phyloP scores from a whole-genome alignment of 2,888 invertebrate genomes.

The Erpobdella octoculata region DNA sequence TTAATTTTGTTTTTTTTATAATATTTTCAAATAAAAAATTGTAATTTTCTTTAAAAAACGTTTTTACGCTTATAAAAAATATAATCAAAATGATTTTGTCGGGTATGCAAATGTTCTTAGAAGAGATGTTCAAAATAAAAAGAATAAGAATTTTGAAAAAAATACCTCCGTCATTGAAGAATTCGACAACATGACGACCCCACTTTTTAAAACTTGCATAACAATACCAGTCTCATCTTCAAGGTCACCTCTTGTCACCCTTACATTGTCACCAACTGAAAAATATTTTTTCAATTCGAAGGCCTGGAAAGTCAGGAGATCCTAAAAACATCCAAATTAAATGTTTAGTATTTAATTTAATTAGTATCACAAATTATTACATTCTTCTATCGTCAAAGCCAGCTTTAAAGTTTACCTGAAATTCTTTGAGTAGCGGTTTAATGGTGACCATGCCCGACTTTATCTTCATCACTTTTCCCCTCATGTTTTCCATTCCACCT shows the following conservation, averaged over 20 bases:
- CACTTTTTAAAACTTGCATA: conserved; percentile 54
- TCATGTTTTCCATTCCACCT: conserved; percentile 90
- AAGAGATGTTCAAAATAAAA: too few relatives aligned
- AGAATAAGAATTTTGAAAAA: too few relatives aligned
- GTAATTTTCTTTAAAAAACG: too few relatives aligned
- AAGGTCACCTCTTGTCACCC: conserved; percentile 77
- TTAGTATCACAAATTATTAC: too few relatives aligned
- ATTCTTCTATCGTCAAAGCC: too few relatives aligned
- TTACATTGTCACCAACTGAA: conserved; percentile 87
- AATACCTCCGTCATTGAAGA: not conserved
- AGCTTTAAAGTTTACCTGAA: too few relatives aligned
- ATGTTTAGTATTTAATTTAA: too few relatives aligned
- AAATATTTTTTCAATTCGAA: not conserved
- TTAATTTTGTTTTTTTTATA: not conserved
- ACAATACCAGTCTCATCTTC: conserved; percentile 96
- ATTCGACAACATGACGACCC: not conserved
- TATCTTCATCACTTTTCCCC: conserved; percentile 87
- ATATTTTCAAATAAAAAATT: not conserved
- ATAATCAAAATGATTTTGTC: too few relatives aligned
- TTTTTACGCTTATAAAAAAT: too few relatives aligned
- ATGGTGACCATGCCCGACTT: conserved; percentile 94
- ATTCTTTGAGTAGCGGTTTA: conserved; percentile 62
- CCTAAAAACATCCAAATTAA: too few relatives aligned
- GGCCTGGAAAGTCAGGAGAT: not conserved
- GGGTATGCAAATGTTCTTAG: too few relatives aligned